phyloP scores from a whole-genome alignment of 2,113 vertebrate species.

The Circaetus cinerascens region DNA sequence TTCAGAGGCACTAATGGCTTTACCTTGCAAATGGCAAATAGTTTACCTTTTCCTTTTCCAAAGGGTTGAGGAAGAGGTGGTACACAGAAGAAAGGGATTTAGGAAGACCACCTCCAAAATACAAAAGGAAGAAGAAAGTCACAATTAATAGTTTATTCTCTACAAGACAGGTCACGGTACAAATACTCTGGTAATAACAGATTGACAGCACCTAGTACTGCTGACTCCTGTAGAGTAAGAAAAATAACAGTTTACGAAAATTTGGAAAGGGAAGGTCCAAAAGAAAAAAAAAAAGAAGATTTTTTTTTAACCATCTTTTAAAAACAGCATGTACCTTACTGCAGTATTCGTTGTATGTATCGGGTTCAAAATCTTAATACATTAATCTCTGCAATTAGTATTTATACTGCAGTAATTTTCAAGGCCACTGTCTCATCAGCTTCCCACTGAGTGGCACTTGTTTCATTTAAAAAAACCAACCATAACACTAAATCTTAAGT shows the following conservation, averaged over 20 bases:
- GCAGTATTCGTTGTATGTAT: background rate
- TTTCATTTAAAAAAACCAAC: background rate
- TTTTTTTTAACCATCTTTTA: background rate
- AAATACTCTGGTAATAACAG: constrained; percentile 54
- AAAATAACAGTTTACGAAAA: background rate
- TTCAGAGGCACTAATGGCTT: constrained; percentile 20
- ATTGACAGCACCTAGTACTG: constrained; percentile 1
- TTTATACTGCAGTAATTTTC: background rate
- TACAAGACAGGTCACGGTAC: background rate
- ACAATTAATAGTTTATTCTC: constrained; percentile 36
- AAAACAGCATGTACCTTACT: background rate
- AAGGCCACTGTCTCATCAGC: background rate
- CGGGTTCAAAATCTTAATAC: background rate
- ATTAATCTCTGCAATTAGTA: background rate
- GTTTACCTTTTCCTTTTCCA: constrained; percentile 64
- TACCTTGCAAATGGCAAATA: constrained; percentile 61
- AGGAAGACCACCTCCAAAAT: constrained; percentile 68
- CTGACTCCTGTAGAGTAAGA: background rate
- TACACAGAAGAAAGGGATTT: constrained; percentile 62
- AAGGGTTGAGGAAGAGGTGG: constrained; percentile 58
- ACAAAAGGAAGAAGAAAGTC: constrained; percentile 53
- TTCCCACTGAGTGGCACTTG: background rate
- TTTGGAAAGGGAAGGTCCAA: background rate
- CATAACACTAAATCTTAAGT: background rate
- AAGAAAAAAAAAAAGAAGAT: background rate